Evolutionary conservation across 2,888 invertebrate species (phyloP).

Genomic region (Tipula confusa): DNA sequence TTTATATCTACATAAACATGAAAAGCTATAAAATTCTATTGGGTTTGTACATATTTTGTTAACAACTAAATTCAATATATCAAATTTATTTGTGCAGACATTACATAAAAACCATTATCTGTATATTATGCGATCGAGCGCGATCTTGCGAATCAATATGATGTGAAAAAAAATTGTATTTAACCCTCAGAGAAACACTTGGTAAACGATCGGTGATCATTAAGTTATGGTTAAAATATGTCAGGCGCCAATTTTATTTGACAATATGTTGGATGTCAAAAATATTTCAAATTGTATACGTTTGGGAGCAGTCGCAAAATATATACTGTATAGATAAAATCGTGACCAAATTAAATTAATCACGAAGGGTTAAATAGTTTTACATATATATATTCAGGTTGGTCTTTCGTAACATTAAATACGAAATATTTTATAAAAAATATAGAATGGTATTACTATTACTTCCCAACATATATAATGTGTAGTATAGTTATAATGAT

Average conservation of each 20-base stretch:
- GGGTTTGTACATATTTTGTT: not conserved
- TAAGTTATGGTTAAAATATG: not conserved
- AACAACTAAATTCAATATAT: slow-evolving; percentile 20
- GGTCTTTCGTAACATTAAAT: not conserved
- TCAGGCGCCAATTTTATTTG: not conserved
- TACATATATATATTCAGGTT: not conserved
- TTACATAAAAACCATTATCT: not conserved
- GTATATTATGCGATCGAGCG: not conserved
- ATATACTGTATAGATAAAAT: too few relatives aligned
- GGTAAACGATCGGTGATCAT: not conserved
- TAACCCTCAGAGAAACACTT: not conserved
- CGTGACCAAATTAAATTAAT: too few relatives aligned
- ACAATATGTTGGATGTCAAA: not conserved
- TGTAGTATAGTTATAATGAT: not conserved
- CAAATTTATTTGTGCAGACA: not conserved
- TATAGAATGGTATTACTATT: not conserved
- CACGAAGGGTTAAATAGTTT: not conserved
- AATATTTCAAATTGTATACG: too few relatives aligned
- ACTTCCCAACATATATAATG: not conserved
- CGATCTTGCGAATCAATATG: not conserved
- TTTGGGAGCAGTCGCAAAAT: too few relatives aligned
- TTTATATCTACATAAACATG: not conserved
- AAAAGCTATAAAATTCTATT: not conserved
- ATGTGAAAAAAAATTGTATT: not conserved
- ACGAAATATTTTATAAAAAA: not conserved